Percentiles rank a stretch among this genome's conserved stretches.
phyloP scores from a whole-genome alignment of 1,140 invertebrate species.

The Phortica variegata region DNA sequence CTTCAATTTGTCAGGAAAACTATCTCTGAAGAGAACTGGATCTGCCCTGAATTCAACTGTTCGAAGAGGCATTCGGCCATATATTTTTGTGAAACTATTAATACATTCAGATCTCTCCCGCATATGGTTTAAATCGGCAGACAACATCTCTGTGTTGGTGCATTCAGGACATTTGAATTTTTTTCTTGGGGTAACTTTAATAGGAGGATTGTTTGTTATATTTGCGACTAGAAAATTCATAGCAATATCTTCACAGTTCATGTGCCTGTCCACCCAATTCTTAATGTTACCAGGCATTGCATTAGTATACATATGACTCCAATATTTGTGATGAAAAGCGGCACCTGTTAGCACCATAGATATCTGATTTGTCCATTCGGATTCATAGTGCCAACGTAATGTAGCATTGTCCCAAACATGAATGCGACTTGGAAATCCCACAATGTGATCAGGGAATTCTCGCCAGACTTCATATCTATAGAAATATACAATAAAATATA shows the following conservation, averaged over 20 bases:
- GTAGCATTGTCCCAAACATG: conserved; percentile 88
- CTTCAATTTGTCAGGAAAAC: conserved; percentile 83
- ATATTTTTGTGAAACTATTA: conserved; percentile 79
- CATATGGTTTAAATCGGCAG: conserved; percentile 90
- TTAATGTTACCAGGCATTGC: conserved; percentile 77
- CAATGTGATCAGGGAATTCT: conserved; percentile 90
- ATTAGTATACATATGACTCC: conserved; percentile 87
- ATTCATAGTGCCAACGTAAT: conserved; percentile 84
- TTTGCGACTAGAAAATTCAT: conserved; percentile 94
- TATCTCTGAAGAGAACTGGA: conserved; percentile 90
- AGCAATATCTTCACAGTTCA: conserved; percentile 95
- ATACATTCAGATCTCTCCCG: conserved; percentile 90
- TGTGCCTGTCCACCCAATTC: conserved; percentile 84
- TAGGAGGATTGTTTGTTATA: conserved; percentile 87
- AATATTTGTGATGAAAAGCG: conserved; percentile 92
- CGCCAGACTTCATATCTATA: conserved; percentile 79
- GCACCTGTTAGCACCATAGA: conserved; percentile 92
- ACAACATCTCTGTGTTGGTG: conserved; percentile 90
- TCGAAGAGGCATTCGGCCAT: conserved; percentile 84
- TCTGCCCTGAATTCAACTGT: conserved; percentile 92
- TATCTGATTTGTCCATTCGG: conserved; percentile 92
- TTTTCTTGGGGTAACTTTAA: conserved; percentile 95
- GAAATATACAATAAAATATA: conserved; percentile 16
- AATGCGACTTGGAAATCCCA: conserved; percentile 86
- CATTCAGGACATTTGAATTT: conserved; percentile 98